phyloP scores from a whole-genome alignment of 1,140 invertebrate species.

The Drosophila pandora region DNA sequence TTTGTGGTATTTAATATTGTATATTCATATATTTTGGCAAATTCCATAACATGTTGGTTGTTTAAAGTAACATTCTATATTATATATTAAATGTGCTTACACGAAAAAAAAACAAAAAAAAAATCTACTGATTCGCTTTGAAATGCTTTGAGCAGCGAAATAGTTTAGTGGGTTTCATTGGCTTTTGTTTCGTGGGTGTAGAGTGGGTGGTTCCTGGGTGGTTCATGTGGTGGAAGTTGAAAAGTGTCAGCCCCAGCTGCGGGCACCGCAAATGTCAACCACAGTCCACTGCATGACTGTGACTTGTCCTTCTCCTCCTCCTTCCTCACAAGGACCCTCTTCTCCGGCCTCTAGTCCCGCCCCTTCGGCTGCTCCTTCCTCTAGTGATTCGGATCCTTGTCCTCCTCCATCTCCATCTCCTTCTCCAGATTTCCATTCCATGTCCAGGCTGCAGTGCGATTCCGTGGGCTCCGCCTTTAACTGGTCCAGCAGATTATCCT shows the following conservation, averaged over 20 bases:
- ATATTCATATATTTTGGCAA: conserved; percentile 55
- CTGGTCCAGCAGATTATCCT: conserved; percentile 10
- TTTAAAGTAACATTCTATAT: conserved; percentile 44
- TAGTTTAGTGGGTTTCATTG: conserved; percentile 12
- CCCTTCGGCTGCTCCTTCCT: conserved; percentile 1
- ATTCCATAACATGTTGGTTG: conserved; percentile 50
- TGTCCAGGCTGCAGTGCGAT: conserved; percentile 2
- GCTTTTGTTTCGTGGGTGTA: conserved; percentile 1
- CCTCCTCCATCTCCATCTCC: background rate
- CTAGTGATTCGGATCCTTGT: background rate
- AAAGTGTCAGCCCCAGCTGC: conserved; percentile 62
- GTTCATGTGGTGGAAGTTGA: conserved; percentile 8
- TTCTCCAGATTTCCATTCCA: conserved; percentile 1
- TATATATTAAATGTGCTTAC: conserved; percentile 41
- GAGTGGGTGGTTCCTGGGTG: conserved; percentile 22
- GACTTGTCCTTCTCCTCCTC: conserved; percentile 3
- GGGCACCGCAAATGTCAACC: conserved; percentile 63
- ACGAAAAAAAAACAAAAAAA: conserved; percentile 47
- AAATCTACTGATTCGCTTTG: conserved; percentile 21
- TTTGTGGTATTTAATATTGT: conserved; percentile 16
- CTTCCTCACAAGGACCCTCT: conserved; percentile 1
- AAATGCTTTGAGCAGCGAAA: conserved; percentile 49
- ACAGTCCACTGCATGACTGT: conserved; percentile 64
- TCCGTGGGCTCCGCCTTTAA: conserved; percentile 13
- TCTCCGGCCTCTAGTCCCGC: background rate